Evolutionary conservation across 2,888 invertebrate species (phyloP).

Genomic region (Acanthosepion pharaonis): DNA sequence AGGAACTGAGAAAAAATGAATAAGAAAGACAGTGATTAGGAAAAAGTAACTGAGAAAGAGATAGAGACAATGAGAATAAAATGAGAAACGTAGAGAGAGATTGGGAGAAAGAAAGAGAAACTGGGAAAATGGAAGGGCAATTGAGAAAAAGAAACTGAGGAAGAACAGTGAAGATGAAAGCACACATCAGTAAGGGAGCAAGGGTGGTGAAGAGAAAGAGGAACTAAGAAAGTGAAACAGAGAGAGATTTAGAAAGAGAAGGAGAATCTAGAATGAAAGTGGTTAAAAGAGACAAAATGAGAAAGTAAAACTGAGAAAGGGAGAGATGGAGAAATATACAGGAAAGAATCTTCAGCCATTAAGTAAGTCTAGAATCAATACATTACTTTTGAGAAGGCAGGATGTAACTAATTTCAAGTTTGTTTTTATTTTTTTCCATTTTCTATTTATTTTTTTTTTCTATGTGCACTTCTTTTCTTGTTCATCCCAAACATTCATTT

Average conservation of each 20-base stretch:
- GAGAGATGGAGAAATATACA: neutral
- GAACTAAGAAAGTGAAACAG: neutral
- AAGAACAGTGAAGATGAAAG: neutral
- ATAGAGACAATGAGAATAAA: neutral
- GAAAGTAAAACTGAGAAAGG: neutral
- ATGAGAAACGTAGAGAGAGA: neutral
- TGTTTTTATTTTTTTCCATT: too few species aligned
- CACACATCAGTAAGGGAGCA: neutral
- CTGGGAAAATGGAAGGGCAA: neutral
- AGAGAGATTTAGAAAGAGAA: neutral
- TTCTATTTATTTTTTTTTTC: too few species aligned
- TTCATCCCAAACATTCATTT: too few species aligned
- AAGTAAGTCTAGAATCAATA: too few species aligned
- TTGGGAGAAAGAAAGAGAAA: neutral
- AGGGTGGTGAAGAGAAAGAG: neutral
- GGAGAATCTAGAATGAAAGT: neutral
- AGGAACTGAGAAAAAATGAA: neutral
- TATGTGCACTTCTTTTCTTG: too few species aligned
- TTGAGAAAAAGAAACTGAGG: neutral
- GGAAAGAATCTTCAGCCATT: too few species aligned
- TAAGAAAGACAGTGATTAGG: neutral
- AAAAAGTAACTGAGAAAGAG: neutral
- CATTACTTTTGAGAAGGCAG: too few species aligned
- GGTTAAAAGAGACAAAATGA: neutral
- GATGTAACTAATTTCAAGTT: too few species aligned